Evolutionary conservation across 2,113 vertebrate species (phyloP).

Genomic region (Euleptes europaea): DNA sequence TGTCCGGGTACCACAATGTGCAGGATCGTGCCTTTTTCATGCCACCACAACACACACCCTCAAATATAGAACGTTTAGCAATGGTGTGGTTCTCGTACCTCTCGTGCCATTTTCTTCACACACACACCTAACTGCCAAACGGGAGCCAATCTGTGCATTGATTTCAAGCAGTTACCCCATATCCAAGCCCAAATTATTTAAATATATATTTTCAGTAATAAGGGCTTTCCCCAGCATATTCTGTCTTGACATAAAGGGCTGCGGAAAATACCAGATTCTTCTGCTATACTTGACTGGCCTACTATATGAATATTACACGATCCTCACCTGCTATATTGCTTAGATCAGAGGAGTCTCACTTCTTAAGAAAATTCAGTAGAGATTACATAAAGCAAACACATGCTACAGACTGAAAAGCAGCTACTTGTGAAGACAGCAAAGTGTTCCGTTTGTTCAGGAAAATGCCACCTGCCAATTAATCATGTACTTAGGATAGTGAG

Average conservation of each 20-base stretch:
- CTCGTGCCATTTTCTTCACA: no score
- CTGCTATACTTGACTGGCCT: slow-evolving; percentile 4
- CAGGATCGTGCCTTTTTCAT: background rate
- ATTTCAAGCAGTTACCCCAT: background rate
- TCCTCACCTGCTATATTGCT: background rate
- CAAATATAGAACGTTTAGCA: no score
- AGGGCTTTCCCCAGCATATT: background rate
- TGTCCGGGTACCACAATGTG: background rate
- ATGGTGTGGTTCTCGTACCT: background rate
- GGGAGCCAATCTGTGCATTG: background rate
- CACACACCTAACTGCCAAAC: background rate
- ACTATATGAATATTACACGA: rapidly evolving
- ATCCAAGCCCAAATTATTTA: background rate
- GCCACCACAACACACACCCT: background rate
- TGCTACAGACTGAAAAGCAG: slow-evolving; percentile 9
- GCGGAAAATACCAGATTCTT: slow-evolving; percentile 1
- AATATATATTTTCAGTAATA: background rate
- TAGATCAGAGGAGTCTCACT: slow-evolving; percentile 2
- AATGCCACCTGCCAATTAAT: slow-evolving; percentile 42
- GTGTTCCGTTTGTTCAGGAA: background rate
- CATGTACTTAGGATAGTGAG: background rate
- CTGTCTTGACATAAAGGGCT: background rate
- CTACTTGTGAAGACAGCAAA: slow-evolving; percentile 13
- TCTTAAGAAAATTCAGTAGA: slow-evolving; percentile 37
- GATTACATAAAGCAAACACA: background rate